Base-by-base conservation (phyloP, 2,113 vertebrate species). In the Circaetus cinerascens region DNA sequence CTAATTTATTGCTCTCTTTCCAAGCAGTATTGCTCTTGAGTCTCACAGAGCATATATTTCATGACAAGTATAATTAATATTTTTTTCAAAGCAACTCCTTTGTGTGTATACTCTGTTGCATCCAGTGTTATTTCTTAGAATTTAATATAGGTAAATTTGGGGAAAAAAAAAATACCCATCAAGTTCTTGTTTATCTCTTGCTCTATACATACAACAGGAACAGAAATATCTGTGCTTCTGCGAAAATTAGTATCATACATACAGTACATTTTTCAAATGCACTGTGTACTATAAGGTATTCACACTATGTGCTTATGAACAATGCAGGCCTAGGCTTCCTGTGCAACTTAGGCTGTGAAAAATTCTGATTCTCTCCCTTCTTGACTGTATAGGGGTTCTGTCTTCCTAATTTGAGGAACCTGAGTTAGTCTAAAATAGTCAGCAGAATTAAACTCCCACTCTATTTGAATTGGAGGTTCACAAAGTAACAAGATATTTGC, bases 1-100 rank as follows among this genome's bases (percentile, higher is more conserved):
- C 83, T 96, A 92, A 95, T 96, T 96, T 97, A 88, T 77, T 86
- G 45, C 69, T 91, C 30, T 86, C 30, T 53, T 88, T 97, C 46
- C 62, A 81, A 90, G 74, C n/a, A 89, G n/a, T 79, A 71, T 85
- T 93, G 92, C 64, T 97, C 74, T 75, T 79, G 40, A 81, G 15
- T 66, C 81, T 85, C 48, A 90, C 9, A 82, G 78, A 97, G 46
- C 43, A 64, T 86, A 11, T 38, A 95, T 85, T 94, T 97, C 75
- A 75, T 57, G 32, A 45, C 80, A 94, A 93, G 20, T 79, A 41
- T 84, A 73, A 45, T 86, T 85, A 66, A 59, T 86, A 57, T 30
- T 55, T 55, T 96, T 94, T 97, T 95, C 68, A 94, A 76, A 86
- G 14, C 3, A 5, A 17, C 36, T 89, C 50, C 30, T 88, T 96